Evolutionary conservation across 1,140 invertebrate species (phyloP), one percentile per base, ranked within the genome.

Genomic region (Pemphigus obesinymphae): DNA sequence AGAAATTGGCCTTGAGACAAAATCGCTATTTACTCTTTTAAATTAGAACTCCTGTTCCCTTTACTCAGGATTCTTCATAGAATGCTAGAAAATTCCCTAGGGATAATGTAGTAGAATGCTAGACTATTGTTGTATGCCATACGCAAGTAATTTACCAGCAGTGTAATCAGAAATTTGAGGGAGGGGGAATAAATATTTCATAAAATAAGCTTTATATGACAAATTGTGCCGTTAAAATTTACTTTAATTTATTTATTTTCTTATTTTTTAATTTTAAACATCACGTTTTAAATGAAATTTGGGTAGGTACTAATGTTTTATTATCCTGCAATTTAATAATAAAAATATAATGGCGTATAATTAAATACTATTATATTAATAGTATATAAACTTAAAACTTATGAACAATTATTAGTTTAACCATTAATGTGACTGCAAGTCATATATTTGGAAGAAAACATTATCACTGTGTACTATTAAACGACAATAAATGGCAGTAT

Each of bases 1-100:
- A 66, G n/a, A 37, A 66, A 66, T 66, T 66, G 31, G 63, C 63
- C 63, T 66, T 37, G 34, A 66, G 63, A 66, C 63, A 66, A 66
- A 66, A 34, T 66, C 37, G 8, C 34, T 66, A 37, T 34, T 37
- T n/a, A 66, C 63, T 37, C 10, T 66, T 37, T 66, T 37, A n/a
- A 66, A 40, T 23, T 1, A 66, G 63, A 66, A n/a, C 15, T 31
- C 20, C 63, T 66, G n/a, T n/a, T n/a, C n/a, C 20, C 63, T 66
- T n/a, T 40, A 11, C 17, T 61, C 29, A 31, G 58, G 58, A 29
- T 61, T 66, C 31, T n/a, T 37, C 20, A 34, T 66, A 15, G 34
- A 66, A 61, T 61, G n/a, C n/a, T n/a, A n/a, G n/a, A n/a, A n/a
- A n/a, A n/a, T n/a, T n/a, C n/a, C n/a, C n/a, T n/a, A n/a, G n/a